These are phyloP conservation scores for Coenonympha arcania DNA, from an alignment of 2,888 invertebrate genomes.

Conservation along the genomic window DNA sequence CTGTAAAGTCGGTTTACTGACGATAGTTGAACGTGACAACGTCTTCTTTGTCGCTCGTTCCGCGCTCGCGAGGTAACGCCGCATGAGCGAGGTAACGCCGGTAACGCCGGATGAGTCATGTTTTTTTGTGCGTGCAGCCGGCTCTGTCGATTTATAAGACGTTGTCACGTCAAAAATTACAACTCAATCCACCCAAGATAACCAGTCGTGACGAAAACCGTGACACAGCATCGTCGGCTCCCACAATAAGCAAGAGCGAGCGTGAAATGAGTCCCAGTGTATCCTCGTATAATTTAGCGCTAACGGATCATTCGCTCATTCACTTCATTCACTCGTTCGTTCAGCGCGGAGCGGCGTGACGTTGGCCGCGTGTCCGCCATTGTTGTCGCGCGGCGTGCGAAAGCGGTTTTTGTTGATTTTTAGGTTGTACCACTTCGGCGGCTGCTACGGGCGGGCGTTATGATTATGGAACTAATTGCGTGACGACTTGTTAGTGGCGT, in stretches of 20 bases:
- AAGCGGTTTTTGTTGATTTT: slow-evolving; percentile 65
- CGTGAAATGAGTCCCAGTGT: slow-evolving; percentile 66
- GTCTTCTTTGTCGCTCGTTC: too few relatives aligned
- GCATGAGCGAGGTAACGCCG: too few relatives aligned
- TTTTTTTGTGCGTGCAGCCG: too few relatives aligned
- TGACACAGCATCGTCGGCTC: slow-evolving; percentile 61
- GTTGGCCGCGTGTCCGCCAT: slow-evolving; percentile 60
- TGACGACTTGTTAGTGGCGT: slow-evolving; percentile 30
- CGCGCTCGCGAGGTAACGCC: too few relatives aligned
- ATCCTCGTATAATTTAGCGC: slow-evolving; percentile 60
- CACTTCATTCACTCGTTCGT: too few relatives aligned
- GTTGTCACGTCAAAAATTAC: too few relatives aligned
- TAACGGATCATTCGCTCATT: slow-evolving; percentile 54
- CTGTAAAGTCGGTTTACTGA: too few relatives aligned
- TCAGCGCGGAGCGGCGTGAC: slow-evolving; percentile 51
- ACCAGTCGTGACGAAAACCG: slow-evolving; percentile 63
- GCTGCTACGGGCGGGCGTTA: slow-evolving; percentile 35
- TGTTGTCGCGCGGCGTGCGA: slow-evolving; percentile 53
- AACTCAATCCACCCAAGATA: slow-evolving; percentile 52
- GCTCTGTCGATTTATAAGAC: too few relatives aligned
- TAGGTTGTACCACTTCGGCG: slow-evolving; percentile 43
- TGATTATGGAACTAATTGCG: slow-evolving; percentile 55
- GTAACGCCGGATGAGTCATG: too few relatives aligned
- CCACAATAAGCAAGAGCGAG: slow-evolving; percentile 64
- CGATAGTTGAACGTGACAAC: too few relatives aligned